Conservation (phyloP, 2,888 invertebrate genomes). For the Aethes cnicana region DNA sequence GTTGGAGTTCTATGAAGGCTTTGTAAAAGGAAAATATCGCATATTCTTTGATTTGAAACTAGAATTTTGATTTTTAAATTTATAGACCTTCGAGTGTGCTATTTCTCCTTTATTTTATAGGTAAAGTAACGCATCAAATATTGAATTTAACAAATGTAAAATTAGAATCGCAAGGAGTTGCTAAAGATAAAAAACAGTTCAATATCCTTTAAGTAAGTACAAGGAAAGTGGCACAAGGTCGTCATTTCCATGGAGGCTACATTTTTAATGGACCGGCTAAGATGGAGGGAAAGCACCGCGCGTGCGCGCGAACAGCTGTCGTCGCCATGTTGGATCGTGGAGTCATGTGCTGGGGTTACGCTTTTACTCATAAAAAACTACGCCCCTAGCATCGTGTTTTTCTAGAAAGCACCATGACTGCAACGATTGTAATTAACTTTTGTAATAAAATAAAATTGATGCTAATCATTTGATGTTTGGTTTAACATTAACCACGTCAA, state of each 20-base stretch:
- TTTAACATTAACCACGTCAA: too few relatives aligned
- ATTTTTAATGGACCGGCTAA: constrained; percentile 46
- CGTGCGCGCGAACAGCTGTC: constrained; percentile 74
- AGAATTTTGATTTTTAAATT: too few relatives aligned
- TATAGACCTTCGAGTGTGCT: too few relatives aligned
- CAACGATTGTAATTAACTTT: too few relatives aligned
- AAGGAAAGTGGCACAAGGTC: constrained; percentile 24
- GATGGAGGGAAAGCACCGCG: constrained; percentile 74
- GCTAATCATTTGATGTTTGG: too few relatives aligned
- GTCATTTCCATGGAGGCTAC: constrained; percentile 15
- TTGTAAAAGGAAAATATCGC: background rate
- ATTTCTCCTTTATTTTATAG: too few relatives aligned
- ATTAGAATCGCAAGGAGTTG: background rate
- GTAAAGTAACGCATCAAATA: too few relatives aligned
- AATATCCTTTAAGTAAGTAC: constrained; percentile 15
- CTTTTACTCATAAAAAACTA: constrained; percentile 19
- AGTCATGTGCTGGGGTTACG: constrained; percentile 40
- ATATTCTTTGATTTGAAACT: too few relatives aligned
- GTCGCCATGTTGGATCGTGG: constrained; percentile 64
- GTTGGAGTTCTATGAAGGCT: background rate
- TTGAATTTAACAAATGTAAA: too few relatives aligned
- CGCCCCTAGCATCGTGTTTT: too few relatives aligned
- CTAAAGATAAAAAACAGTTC: constrained; percentile 15
- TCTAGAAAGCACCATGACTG: too few relatives aligned
- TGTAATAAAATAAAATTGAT: too few relatives aligned